Percentiles rank a stretch among this genome's conserved stretches.
phyloP scores from a whole-genome alignment of 2,888 invertebrate species.

The Laothoe populi region DNA sequence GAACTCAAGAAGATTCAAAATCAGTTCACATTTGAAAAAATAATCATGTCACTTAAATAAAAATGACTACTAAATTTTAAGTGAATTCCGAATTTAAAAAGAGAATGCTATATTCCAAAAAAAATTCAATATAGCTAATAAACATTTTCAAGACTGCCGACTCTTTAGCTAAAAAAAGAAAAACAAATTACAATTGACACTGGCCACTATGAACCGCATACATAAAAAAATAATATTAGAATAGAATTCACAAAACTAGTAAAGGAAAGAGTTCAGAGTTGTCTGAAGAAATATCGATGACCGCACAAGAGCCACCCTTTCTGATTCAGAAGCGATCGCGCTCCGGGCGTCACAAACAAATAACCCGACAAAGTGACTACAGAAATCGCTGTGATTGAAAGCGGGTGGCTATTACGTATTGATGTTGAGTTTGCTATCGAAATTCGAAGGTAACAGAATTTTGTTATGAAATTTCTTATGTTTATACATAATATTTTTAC shows the following conservation, averaged over 20 bases:
- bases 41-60: no score
- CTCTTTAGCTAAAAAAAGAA: no score
- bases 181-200: no score
- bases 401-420: slow-evolving; percentile 43
- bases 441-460: slow-evolving; percentile 26
- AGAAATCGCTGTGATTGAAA: slow-evolving; percentile 69
- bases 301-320: slow-evolving; percentile 45
- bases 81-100: no score
- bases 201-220: background rate
- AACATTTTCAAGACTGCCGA: background rate
- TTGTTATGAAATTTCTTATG: background rate
- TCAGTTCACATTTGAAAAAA: no score
- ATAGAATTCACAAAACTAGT: background rate
- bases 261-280: slow-evolving; percentile 8
- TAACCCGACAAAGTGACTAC: slow-evolving; percentile 63
- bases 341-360: slow-evolving; percentile 72
- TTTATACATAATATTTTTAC: no score
- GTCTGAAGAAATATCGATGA: slow-evolving; percentile 19
- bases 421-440: slow-evolving; percentile 31
- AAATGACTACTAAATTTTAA: no score
- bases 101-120: no score
- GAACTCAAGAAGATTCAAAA: no score
- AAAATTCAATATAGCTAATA: background rate
- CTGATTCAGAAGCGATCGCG: slow-evolving; percentile 57
- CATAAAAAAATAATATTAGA: background rate